These are phyloP conservation scores for Cecropterus lyciades DNA, from an alignment of 1,140 invertebrate species.

Conservation along the genomic window DNA sequence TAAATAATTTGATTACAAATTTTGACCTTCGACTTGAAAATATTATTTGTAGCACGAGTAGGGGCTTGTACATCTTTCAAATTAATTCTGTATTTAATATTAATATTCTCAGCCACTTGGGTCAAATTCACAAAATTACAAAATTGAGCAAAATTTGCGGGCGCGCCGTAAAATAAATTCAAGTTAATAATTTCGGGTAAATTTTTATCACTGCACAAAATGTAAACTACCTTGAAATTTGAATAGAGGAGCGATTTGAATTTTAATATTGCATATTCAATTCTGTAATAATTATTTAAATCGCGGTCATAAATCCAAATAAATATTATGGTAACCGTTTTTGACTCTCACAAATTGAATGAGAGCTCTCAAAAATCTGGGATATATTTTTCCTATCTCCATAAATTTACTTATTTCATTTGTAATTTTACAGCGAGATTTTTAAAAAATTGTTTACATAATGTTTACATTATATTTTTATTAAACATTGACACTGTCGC, in stretches of 20 bases:
- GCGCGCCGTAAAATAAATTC: conserved; percentile 6
- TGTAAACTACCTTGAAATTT: conserved; percentile 17
- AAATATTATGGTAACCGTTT: conserved; percentile 12
- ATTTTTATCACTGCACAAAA: conserved; percentile 29
- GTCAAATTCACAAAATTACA: background rate
- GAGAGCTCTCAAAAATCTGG: background rate
- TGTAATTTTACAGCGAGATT: too few relatives aligned
- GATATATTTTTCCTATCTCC: too few relatives aligned
- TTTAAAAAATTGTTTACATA: too few relatives aligned
- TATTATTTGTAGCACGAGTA: too few relatives aligned
- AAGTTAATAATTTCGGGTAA: conserved; percentile 11
- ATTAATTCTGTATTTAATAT: background rate
- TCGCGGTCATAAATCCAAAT: conserved; percentile 22
- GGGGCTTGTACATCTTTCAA: background rate
- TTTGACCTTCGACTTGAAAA: background rate
- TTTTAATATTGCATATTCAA: conserved; percentile 34
- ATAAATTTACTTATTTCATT: too few relatives aligned
- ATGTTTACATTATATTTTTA: too few relatives aligned
- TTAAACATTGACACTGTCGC: too few relatives aligned
- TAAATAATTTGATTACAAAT: background rate
- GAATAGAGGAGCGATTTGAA: conserved; percentile 33
- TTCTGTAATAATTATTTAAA: conserved; percentile 32
- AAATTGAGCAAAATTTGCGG: conserved; percentile 34
- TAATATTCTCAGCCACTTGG: background rate
- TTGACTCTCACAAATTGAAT: background rate